Base-by-base conservation (phyloP, 2,797 vertebrate genomes). In the Sebastes oblongus region DNA sequence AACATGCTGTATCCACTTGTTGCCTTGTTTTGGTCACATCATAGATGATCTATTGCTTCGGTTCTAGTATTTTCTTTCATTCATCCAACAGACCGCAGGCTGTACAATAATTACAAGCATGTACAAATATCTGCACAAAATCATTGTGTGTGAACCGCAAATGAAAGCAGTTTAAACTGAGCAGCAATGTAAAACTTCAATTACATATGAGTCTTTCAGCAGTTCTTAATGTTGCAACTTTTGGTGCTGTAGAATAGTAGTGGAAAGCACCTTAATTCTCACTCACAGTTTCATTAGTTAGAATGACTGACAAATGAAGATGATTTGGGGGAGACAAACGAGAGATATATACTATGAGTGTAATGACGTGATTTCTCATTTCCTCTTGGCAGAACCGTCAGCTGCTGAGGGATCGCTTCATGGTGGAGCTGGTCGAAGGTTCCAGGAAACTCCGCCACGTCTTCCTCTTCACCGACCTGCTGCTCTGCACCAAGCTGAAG, bases 401-500 rank as follows among this genome's bases (percentile, higher is more conserved):
- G 94, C 96, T 99, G 80, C 93, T 99, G 85, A 97, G 97, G 90
- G 98, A 99, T 94, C 96, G 97, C 84, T 98, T 98, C 94, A 97
- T 99, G 97, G 98, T 99, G 91, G 98, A 99, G 92, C 93, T 98
- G 85, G 96, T 98, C 6, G 98, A 99, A 86, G 97, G 97, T 2
- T 96, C 97, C 90, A 96, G 98, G 87, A 98, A 99, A 78, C 96
- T 99, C 2, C 96, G 97, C 16, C 98, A 99, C 0, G 96, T 99
- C 91, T 98, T 98, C 92, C 97, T 98, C 67, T 98, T 98, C 91
- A 98, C 97, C 0, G 97, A 99, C 89, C 94, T 99, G 85, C 96
- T 98, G 86, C 96, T 99, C 50, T 98, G 98, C 79, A 95, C 97
- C 92, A 99, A 98, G 90, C 96, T 99, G 86, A 98, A 98, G 96